Base-by-base conservation (phyloP, 2,797 vertebrate genomes). In the Petrocephalus schoutedeni region DNA sequence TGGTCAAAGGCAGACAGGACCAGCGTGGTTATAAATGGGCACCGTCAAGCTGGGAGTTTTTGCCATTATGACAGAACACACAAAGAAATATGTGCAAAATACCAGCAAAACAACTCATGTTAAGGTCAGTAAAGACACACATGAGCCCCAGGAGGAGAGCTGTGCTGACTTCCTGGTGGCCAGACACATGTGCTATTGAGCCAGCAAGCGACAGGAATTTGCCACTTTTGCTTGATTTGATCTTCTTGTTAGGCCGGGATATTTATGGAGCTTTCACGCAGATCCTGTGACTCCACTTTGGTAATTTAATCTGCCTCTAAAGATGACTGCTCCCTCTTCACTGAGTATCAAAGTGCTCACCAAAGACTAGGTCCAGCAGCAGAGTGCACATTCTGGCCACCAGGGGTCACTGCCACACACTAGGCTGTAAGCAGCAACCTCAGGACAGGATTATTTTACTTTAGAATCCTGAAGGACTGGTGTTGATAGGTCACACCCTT, bases 261-360 rank as follows among this genome's bases (percentile, higher is more conserved):
- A 91, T 92, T 92, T 92, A 61, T 61, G 89, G 90, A 89, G 87
- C 84, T 64, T 91, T 90, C 87, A 86, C 85, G 23, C 58, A 82
- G 88, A 77, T 83, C 90, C 89, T 89, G 90, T 93, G 92, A 92
- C 89, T 91, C 90, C 89, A 89, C 82, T 92, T 91, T 91, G 89
- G 85, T 92, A 91, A 92, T 89, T 32, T 49, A 89, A 92, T 91
- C 88, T 89, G 28, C 14, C 51, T 87, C 86, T 87, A 88, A 88
- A 85, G 71, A 36, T 0, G 41, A 21, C 64, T 86, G 71, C 51
- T 87, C 59, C 45, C 83, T 87, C 83, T 77, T 59, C 32, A 56
- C 28, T 0, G 56, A 14, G 16, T 21, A 67, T 86, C 9, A 28
- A 61, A 28, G 58, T 41, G 6, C 57, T 49, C 28, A 32, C 54